Evolutionary conservation across 2,797 vertebrate genomes (phyloP).

Genomic region (Streptopelia turtur): DNA sequence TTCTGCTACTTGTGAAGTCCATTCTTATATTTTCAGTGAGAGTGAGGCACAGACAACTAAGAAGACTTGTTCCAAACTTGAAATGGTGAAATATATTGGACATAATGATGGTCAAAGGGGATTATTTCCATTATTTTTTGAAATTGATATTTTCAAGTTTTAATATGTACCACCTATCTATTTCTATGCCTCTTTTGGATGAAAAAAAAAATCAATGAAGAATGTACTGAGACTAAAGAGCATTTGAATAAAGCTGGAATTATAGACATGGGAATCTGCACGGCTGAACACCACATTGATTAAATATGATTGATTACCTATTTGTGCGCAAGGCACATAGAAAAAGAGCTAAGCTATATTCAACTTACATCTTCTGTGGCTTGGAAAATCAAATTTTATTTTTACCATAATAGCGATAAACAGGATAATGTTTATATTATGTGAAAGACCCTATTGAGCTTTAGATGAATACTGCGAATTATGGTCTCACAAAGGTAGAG

Average conservation of each 20-base stretch:
- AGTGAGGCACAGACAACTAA: background rate
- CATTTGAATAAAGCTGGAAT: slow-evolving; percentile 60
- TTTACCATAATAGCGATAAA: slow-evolving; percentile 36
- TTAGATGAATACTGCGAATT: slow-evolving; percentile 6
- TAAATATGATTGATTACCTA: slow-evolving; percentile 69
- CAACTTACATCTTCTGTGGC: slow-evolving; percentile 46
- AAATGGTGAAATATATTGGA: background rate
- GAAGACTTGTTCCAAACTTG: background rate
- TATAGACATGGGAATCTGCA: slow-evolving; percentile 45
- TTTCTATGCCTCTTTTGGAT: background rate
- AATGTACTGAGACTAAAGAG: slow-evolving; percentile 9
- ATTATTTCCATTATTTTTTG: background rate
- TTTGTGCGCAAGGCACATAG: slow-evolving; percentile 47
- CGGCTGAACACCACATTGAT: slow-evolving; percentile 68
- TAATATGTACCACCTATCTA: background rate
- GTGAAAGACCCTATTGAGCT: background rate
- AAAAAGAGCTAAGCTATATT: slow-evolving; percentile 57
- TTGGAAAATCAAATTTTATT: slow-evolving; percentile 64
- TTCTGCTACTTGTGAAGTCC: background rate
- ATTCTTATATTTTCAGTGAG: background rate
- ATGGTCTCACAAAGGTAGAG: background rate
- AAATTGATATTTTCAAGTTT: background rate
- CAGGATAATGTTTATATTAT: slow-evolving; percentile 40
- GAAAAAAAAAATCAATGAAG: slow-evolving; percentile 18
- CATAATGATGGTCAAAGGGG: background rate